phyloP scores from a whole-genome alignment of 2,888 invertebrate species.

The Tenthredo mesomela region DNA sequence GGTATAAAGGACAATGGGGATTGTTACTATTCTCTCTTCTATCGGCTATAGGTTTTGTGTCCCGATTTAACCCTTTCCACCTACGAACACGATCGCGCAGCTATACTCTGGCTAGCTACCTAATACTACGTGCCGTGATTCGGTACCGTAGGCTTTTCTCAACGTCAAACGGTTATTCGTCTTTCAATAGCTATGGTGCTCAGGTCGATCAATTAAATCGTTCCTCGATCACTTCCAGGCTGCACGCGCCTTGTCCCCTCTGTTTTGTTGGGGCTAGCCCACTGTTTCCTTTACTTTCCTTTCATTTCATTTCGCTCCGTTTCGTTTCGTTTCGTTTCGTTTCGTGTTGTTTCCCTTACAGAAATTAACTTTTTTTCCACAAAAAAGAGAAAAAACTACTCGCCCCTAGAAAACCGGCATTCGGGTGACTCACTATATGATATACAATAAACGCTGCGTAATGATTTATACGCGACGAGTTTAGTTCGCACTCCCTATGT shows the following conservation, averaged over 20 bases:
- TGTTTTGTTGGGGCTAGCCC: background rate
- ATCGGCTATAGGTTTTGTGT: constrained; percentile 37
- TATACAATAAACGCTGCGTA: constrained; percentile 2
- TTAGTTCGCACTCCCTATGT: background rate
- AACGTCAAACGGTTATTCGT: background rate
- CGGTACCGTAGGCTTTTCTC: background rate
- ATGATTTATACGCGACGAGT: constrained; percentile 16
- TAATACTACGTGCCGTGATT: constrained; percentile 23
- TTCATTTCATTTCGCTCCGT: background rate
- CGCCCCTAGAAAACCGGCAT: background rate
- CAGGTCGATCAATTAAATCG: constrained; percentile 46
- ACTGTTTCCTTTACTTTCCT: background rate
- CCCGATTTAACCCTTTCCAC: constrained; percentile 34
- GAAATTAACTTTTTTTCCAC: constrained; percentile 1
- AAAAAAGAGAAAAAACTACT: background rate
- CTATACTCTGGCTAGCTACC: no score
- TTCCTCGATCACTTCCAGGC: constrained; percentile 30
- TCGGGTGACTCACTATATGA: background rate
- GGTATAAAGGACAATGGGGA: constrained; percentile 7
- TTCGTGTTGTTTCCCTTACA: background rate
- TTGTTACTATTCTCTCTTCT: constrained; percentile 39
- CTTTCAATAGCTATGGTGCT: constrained; percentile 12
- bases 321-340: background rate
- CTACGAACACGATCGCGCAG: background rate
- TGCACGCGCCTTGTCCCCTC: constrained; percentile 28